Percentiles rank a stretch among this genome's conserved stretches.
Conservation (phyloP, 2,888 invertebrate species). For the Hoplodrina blanda region DNA sequence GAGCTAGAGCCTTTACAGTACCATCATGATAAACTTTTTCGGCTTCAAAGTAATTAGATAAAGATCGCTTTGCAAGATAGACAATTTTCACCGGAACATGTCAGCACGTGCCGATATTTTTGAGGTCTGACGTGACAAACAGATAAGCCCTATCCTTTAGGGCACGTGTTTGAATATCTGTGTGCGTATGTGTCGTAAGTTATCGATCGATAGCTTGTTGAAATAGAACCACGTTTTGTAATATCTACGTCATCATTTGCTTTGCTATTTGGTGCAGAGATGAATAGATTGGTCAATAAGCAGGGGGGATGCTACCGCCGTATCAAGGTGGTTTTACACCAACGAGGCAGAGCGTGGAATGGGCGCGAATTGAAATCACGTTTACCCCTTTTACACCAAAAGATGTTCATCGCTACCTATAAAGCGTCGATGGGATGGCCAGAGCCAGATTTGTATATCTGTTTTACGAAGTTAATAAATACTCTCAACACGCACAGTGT, state of each 20-base stretch:
- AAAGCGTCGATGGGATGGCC: too few species aligned
- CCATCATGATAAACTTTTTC: constrained; percentile 1
- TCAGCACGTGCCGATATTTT: constrained; percentile 43
- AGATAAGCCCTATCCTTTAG: constrained; percentile 44
- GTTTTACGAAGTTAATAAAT: too few species aligned
- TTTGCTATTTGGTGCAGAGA: neutral
- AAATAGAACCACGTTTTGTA: constrained; percentile 35
- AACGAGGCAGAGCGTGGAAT: too few species aligned
- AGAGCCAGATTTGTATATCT: too few species aligned
- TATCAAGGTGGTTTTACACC: too few species aligned
- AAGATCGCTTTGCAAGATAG: constrained; percentile 18
- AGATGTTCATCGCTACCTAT: too few species aligned
- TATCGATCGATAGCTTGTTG: constrained; percentile 41
- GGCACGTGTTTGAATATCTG: constrained; percentile 42
- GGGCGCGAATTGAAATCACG: too few species aligned
- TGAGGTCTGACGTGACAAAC: constrained; percentile 18
- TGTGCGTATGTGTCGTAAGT: constrained; percentile 22
- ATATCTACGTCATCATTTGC: constrained; percentile 16
- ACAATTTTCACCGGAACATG: constrained; percentile 13
- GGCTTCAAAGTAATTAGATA: constrained; percentile 34
- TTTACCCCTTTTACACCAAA: too few species aligned
- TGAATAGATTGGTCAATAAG: neutral
- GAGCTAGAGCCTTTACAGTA: too few species aligned
- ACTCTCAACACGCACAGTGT: too few species aligned
- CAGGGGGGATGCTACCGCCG: too few species aligned